Base-by-base conservation (phyloP, 2,888 invertebrate genomes). In the Lochmaea crataegi region DNA sequence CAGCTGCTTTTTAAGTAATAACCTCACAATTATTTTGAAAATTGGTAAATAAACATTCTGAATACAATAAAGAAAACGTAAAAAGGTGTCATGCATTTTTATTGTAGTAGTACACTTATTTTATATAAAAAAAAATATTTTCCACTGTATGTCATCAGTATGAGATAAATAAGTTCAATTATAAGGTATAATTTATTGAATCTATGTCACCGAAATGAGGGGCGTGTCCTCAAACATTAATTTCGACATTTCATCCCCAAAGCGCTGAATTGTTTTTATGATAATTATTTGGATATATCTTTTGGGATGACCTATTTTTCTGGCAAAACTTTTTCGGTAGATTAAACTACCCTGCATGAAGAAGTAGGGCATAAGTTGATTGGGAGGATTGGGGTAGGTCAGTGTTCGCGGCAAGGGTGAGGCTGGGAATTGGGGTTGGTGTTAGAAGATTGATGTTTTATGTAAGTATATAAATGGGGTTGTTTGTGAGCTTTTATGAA, bases 371-470 rank as follows among this genome's bases (percentile, higher is more conserved):
- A 48, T 65, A 53, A 60, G 58, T 10, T 38, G 65, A 68, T 68
- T 68, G 16, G 32, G 48, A 38, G 32, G 38, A 22, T 61, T 68
- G 57, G 65, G 65, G 65, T 65, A 73, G 73, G 73, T 73, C 73
- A 69, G 51, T 53, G 60, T 32, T 58, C 48, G 42, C 53, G 48
- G 72, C 51, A 53, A 58, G 67, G 72, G 64, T 68, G 66, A 72
- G 72, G 67, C 63, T 63, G 63, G 6, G 53, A 16, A 22, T 12
- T 53, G 12, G 51, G 18, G 64, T 68, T 51, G 41, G 12, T 64
- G 41, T 61, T 41, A 16, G 61, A 61, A 51, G 61, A 61, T 61
- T 61, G 61, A 61, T 61, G 32, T 61, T n/a, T 41, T 16, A 41
- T 61, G 61, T 38, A 41, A 61, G 61, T 61, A 41, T 41, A 38